These are phyloP conservation scores for Oreochromis aureus DNA, from an alignment of 2,113 vertebrate species.

Conservation along the genomic window DNA sequence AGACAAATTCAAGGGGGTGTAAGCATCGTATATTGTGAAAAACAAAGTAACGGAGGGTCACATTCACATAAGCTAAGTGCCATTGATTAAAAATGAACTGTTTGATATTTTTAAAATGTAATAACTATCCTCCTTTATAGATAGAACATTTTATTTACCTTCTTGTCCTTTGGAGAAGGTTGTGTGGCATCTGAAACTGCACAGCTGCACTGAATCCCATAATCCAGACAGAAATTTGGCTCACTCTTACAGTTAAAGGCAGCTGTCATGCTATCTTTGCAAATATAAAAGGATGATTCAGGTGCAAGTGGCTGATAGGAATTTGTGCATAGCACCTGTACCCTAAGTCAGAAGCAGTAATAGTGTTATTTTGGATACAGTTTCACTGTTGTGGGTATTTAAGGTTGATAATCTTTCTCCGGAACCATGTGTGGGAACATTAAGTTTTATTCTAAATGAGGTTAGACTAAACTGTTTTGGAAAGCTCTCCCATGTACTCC, in stretches of 20 bases:
- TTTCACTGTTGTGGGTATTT: neutral
- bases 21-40: neutral
- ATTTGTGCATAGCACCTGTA: neutral
- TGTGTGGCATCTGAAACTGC: neutral
- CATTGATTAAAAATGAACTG: neutral
- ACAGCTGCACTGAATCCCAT: neutral
- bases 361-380: neutral
- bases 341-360: neutral
- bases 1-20: neutral
- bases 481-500: neutral
- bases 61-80: neutral
- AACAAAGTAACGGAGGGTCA: neutral
- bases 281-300: slow-evolving; percentile 17
- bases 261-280: slow-evolving; percentile 17
- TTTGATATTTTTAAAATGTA: neutral
- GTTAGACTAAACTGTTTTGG: neutral
- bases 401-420: neutral
- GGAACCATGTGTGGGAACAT: neutral
- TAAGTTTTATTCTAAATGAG: neutral
- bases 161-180: neutral
- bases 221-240: slow-evolving; percentile 16
- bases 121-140: neutral
- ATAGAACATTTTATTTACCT: neutral
- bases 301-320: slow-evolving; percentile 14
- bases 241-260: slow-evolving; percentile 15